Evolutionary conservation across 2,797 vertebrate species (phyloP), one percentile per base, ranked within the genome.

Genomic region (Thunnus albacares): DNA sequence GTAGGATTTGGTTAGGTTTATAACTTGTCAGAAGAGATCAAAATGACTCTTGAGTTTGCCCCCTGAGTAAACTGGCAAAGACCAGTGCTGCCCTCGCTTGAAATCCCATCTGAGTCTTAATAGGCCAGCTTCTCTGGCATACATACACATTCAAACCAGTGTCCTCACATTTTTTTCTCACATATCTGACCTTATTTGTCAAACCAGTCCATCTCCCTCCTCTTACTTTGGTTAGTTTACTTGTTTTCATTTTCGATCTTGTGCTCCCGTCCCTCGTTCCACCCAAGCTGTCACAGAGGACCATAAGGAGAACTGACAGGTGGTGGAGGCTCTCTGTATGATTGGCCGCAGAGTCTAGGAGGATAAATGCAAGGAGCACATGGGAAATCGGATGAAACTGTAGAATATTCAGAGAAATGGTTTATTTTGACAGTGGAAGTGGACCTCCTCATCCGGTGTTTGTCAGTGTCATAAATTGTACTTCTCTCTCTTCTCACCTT

Each of bases 341-440:
- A 83, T 71, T 75, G 81, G 35, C 64, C 78, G 58, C 53, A 58
- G 43, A 69, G 71, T 84, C 69, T 43, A 53, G 74, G 71, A 33
- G 60, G 24, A 81, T 64, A 64, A 78, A 75, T 71, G 41, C 71
- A 69, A 7, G 45, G 70, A 73, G 67, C 84, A 86, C 80, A 71
- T 91, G 90, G 88, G 87, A 91, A 90, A 92, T 93, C 86, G 87
- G 80, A 88, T 56, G 28, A 28, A 62, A 8, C 83, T 45, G 62
- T 63, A 81, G 63, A 70, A 67, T 63, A 83, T 86, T 57, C 43
- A 68, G 73, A 78, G 56, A 90, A 84, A 59, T 63, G 47, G 58
- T 30, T 83, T 82, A 74, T 80, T 87, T 61, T 90, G 69, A 88
- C 75, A 79, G 75, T 35, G 75, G 28, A 83, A 24, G 74, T 59